A percentile compares a stretch with the other conserved stretches of the same genome.
These are phyloP conservation scores for Chrysaora quinquecirrha DNA, from an alignment of 30 jellyfish, hydroid and myxozoan species.

Conservation along the genomic window DNA sequence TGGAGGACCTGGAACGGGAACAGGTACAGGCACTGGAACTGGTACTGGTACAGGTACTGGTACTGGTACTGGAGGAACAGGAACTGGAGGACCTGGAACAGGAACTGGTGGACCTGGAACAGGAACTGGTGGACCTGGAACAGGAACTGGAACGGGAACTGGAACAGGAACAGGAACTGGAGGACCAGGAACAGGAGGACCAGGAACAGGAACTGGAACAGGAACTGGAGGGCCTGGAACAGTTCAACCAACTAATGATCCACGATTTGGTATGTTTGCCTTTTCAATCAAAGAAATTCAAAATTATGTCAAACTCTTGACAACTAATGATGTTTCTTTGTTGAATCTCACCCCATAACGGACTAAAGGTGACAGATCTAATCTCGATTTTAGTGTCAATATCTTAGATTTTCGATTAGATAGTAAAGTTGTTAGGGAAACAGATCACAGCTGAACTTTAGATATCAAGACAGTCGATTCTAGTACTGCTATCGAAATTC, in stretches of 20 bases:
- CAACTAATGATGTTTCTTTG: too few relatives aligned
- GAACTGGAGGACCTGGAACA: constrained; percentile 44
- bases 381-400: too few relatives aligned
- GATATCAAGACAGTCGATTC: too few relatives aligned
- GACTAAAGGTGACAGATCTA: too few relatives aligned
- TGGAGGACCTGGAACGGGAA: constrained; percentile 36
- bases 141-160: constrained; percentile 44
- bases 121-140: constrained; percentile 46
- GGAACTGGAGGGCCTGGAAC: constrained; percentile 35
- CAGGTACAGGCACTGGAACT: constrained; percentile 4
- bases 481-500: too few relatives aligned
- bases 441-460: too few relatives aligned
- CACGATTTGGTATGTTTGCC: constrained; percentile 2
- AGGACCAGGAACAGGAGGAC: constrained; percentile 31
- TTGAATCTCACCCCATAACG: too few relatives aligned
- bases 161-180: constrained; percentile 39
- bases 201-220: constrained; percentile 28
- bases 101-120: constrained; percentile 39
- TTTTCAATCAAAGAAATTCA: too few relatives aligned
- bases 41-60: constrained; percentile 26
- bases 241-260: background rate
- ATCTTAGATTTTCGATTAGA: too few relatives aligned
- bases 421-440: too few relatives aligned
- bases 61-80: constrained; percentile 47
- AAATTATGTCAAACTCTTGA: too few relatives aligned